Base-by-base conservation (phyloP, 1,140 invertebrate genomes). In the Rhizoglyphus robini region DNA sequence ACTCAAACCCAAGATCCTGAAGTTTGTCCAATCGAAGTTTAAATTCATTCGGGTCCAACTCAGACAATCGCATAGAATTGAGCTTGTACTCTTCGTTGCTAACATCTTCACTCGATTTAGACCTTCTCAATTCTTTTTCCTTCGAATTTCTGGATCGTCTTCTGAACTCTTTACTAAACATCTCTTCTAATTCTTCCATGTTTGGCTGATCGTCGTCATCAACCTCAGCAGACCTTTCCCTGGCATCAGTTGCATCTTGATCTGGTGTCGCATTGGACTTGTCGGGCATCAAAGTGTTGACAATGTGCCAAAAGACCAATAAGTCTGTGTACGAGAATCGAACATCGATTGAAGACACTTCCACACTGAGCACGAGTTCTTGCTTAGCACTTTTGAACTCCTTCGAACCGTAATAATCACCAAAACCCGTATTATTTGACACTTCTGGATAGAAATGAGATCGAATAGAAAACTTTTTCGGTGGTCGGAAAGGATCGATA, bases 261-360 rank as follows among this genome's bases (percentile, higher is more conserved):
- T 46, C 41, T 46, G 23, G 23, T 46, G 41, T 8, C 8, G 41
- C 3, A 64, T 38, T 60, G 70, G 66, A 46, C 27, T 73, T 73
- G 72, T 93, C 88, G 68, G 84, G 84, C 0, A 88, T 87, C 57
- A 96, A 74, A 0, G 88, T 90, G 67, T 88, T 85, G 48, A 95
- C 74, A 79, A 97, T 94, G 68, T 87, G 81, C 0, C 84, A 77
- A 73, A 96, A 95, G 82, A 96, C 88, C 60, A 86, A 84, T 72
- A 96, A 85, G 74, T 98, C 93, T 72, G 93, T 86, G 72, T 96
- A 98, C 0, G 91, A 96, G 1, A 97, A 73, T 3, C 92, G 82
- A 4, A 96, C 80, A 72, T 84, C 90, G 27, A 96, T 74, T n/a
- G 85, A 83, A 29, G 64, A 60, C 4, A 69, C 31, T 25, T 69